A percentile compares a stretch with the other conserved stretches of the same genome.
Evolutionary conservation across 2,113 vertebrate genomes (phyloP).

Genomic region (Pangasianodon gigas): DNA sequence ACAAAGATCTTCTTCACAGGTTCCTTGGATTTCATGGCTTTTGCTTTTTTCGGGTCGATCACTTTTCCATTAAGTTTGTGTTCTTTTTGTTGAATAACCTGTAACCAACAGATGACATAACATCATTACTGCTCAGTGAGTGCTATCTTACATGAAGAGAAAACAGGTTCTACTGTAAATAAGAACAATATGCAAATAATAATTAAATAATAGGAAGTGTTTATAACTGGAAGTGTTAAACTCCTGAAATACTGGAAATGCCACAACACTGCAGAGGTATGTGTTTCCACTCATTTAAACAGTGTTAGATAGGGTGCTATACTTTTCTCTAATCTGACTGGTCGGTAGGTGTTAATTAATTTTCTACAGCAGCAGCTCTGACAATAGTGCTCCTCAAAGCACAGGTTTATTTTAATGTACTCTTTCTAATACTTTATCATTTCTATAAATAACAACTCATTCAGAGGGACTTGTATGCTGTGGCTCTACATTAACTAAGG

Average conservation of each 20-base stretch:
- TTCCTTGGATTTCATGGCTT: slow-evolving; percentile 99
- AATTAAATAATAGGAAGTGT: neutral
- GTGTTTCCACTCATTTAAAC: neutral
- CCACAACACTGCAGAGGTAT: neutral
- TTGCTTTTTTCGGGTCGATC: slow-evolving; percentile 98
- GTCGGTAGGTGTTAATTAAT: neutral
- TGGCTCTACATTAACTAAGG: neutral
- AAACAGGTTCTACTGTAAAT: neutral
- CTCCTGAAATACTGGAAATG: neutral
- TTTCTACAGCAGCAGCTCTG: neutral
- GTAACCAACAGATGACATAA: slow-evolving; percentile 45
- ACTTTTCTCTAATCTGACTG: neutral
- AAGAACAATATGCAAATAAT: neutral
- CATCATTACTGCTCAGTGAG: neutral
- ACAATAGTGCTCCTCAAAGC: neutral
- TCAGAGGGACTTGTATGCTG: neutral
- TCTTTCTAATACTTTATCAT: neutral
- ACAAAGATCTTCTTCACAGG: slow-evolving; percentile 99
- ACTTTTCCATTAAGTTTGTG: slow-evolving; percentile 98
- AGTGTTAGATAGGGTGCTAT: neutral
- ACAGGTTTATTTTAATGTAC: neutral
- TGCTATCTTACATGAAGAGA: neutral
- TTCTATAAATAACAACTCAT: neutral
- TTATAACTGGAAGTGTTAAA: neutral
- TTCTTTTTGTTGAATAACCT: slow-evolving; percentile 96